Conservation (phyloP, 1,140 invertebrate species). For the Octopus sinensis region DNA sequence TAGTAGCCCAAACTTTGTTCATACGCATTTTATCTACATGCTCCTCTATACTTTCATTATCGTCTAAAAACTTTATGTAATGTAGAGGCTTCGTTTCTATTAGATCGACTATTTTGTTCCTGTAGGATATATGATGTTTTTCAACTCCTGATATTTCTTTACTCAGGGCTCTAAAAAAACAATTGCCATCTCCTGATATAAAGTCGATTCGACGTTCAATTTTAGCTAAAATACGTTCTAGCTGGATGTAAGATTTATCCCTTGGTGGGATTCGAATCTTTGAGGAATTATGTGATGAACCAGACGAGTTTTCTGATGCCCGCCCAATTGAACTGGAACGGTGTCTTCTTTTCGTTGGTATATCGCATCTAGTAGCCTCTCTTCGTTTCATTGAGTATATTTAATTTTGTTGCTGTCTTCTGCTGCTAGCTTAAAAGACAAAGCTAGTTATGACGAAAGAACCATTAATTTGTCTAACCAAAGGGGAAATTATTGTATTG, state of each 20-base stretch:
- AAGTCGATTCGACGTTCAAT: conserved; percentile 41
- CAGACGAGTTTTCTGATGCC: too few relatives aligned
- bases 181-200: conserved; percentile 52
- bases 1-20: conserved; percentile 44
- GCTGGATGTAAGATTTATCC: not conserved
- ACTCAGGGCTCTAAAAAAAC: conserved; percentile 50
- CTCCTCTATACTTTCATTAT: conserved; percentile 24
- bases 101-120: conserved; percentile 43
- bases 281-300: too few relatives aligned
- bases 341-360: too few relatives aligned
- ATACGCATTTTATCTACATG: conserved; percentile 41
- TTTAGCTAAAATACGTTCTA: conserved; percentile 12
- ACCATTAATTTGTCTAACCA: too few relatives aligned
- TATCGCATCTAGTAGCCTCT: too few relatives aligned
- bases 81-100: conserved; percentile 36
- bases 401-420: too few relatives aligned
- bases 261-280: not conserved
- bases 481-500: too few relatives aligned
- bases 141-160: conserved; percentile 47
- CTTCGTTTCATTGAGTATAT: too few relatives aligned
- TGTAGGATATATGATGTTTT: conserved; percentile 37
- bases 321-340: too few relatives aligned
- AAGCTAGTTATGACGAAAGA: too few relatives aligned
- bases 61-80: conserved; percentile 43
- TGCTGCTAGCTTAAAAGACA: too few relatives aligned